Evolutionary conservation across 2,113 vertebrate species (phyloP).

Genomic region (Sciurus niger): DNA sequence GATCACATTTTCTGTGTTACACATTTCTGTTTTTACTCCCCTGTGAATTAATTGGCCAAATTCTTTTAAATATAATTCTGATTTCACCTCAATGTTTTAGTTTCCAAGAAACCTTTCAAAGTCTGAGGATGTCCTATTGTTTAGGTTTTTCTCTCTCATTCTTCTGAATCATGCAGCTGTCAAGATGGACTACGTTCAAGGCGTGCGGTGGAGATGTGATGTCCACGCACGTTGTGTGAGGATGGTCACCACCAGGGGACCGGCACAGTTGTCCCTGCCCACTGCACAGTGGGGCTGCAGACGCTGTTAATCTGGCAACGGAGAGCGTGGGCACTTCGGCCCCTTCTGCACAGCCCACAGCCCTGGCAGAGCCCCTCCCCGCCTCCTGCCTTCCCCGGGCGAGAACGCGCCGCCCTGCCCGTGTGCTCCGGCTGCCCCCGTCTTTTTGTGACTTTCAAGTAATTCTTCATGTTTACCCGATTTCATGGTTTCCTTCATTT

Average conservation of each 20-base stretch:
- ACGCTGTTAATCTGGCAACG: neutral
- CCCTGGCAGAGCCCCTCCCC: too few relatives aligned
- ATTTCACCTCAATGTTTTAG: neutral
- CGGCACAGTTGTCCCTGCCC: too few relatives aligned
- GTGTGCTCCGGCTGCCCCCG: fast-evolving
- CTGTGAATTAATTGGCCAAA: neutral
- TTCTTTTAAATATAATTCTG: neutral
- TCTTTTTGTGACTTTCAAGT: neutral
- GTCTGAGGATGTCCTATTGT: neutral
- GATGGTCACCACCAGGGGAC: too few relatives aligned
- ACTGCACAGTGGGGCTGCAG: too few relatives aligned
- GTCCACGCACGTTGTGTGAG: too few relatives aligned
- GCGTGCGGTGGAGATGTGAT: neutral
- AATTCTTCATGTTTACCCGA: neutral
- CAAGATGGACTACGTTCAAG: neutral
- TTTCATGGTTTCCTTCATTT: neutral
- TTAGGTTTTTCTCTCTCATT: neutral
- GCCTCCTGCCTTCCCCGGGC: too few relatives aligned
- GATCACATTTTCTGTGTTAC: neutral
- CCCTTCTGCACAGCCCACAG: too few relatives aligned
- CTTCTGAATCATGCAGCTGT: neutral
- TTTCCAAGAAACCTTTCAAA: neutral
- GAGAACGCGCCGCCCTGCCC: neutral
- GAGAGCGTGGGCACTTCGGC: neutral
- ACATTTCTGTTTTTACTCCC: neutral